phyloP scores from a whole-genome alignment of 2,797 vertebrate genomes.

The Notamacropus eugenii region DNA sequence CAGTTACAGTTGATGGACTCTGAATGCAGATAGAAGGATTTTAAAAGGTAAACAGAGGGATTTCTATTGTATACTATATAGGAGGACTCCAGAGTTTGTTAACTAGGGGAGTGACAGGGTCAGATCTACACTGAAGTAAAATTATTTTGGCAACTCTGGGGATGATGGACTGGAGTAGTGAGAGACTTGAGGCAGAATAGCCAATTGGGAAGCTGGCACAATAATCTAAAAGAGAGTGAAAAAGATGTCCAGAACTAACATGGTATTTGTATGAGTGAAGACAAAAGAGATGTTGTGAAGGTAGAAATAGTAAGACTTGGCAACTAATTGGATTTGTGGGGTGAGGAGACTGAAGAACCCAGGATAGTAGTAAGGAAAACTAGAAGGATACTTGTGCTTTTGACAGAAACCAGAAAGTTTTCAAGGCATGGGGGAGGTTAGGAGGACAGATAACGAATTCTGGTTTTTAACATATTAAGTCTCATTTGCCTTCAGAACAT shows the following conservation, averaged over 20 bases:
- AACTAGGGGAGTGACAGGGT: not conserved
- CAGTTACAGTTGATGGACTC: not conserved
- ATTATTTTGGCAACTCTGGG: not conserved
- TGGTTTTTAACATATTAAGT: not conserved
- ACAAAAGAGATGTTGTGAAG: not conserved
- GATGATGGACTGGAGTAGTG: not conserved
- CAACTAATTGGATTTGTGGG: not conserved
- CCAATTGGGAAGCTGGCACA: not conserved
- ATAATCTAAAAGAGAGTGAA: not conserved
- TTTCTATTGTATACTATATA: not conserved
- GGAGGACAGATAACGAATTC: not conserved
- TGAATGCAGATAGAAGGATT: not conserved
- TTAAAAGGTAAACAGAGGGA: not conserved
- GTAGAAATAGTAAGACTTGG: not conserved
- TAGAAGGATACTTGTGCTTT: not conserved
- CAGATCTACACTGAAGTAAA: not conserved
- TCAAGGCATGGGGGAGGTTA: not conserved
- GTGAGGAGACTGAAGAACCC: not conserved
- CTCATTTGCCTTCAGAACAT: not conserved
- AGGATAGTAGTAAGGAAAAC: not conserved
- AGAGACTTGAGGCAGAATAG: not conserved
- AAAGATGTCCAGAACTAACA: not conserved
- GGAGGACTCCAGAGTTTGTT: not conserved
- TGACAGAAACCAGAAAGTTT: not conserved
- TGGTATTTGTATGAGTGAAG: not conserved